Evolutionary conservation across 2,888 invertebrate genomes (phyloP), one percentile per base, ranked within the genome.

Genomic region (Corbicula japonica): DNA sequence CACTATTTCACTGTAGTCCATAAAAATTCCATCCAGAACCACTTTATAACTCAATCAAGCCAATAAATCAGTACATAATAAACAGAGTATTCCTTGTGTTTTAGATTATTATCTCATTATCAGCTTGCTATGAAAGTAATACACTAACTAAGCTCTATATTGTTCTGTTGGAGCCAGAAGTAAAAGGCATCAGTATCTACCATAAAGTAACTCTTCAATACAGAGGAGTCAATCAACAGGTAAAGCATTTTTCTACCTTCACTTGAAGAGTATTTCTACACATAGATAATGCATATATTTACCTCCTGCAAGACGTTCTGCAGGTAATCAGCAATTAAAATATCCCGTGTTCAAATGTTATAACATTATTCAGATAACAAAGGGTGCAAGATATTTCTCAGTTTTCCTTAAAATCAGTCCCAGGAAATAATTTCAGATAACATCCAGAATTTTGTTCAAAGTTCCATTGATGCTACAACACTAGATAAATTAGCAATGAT

Each of bases 11-110:
- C n/a, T n/a, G n/a, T n/a, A 62, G 34, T 65, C 70, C 52, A 72
- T 72, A 72, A 80, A 80, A 80, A 80, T 76, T 80, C 80, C 80
- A 56, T 62, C 41, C n/a, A 56, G 34, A 48, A 54, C 50, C 72
- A n/a, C 46, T 76, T 76, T 66, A 75, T 50, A 68, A 60, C 75
- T 76, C 46, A 46, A 71, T 76, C 68, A 41, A 18, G 32, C n/a
- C 41, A 62, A 58, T 72, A 76, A 75, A 72, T 76, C 72, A 80
- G 66, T 72, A 62, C 50, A 56, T 69, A 62, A 71, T 56, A 71
- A 70, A 71, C 74, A 58, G 74, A 50, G 63, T 54, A 12, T 52
- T 68, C 66, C 79, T 75, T 66, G 61, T 79, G 75, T 66, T 75
- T 71, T 61, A 61, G 75, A 79, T 79, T 66, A 75, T 48, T 66